These are phyloP conservation scores for Papilio dardanus DNA, from an alignment of 1,140 invertebrate species.

Conservation along the genomic window DNA sequence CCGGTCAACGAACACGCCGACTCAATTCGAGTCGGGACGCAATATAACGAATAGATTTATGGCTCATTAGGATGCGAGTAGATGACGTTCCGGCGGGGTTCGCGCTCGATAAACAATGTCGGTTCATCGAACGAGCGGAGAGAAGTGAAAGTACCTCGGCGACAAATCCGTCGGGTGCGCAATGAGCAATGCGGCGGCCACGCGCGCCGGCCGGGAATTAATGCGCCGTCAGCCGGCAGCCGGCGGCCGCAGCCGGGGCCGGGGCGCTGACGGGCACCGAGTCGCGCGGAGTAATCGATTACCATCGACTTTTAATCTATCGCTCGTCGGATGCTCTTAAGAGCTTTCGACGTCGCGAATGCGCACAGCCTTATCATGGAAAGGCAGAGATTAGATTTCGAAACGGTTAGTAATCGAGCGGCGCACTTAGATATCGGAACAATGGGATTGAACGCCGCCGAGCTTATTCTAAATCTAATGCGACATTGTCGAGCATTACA, in stretches of 20 bases:
- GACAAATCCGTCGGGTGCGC: constrained; percentile 58
- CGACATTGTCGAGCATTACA: constrained; percentile 47
- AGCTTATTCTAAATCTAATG: constrained; percentile 38
- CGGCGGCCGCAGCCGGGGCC: constrained; percentile 32
- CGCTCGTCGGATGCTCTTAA: constrained; percentile 28
- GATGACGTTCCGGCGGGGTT: constrained; percentile 53
- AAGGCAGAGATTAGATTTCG: constrained; percentile 23
- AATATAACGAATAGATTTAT: constrained; percentile 74
- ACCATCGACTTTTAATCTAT: constrained; percentile 34
- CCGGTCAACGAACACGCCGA: constrained; percentile 63
- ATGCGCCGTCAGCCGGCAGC: constrained; percentile 45
- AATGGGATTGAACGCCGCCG: constrained; percentile 43
- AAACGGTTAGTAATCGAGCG: constrained; percentile 11
- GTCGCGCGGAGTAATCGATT: constrained; percentile 23
- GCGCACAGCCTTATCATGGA: constrained; percentile 21
- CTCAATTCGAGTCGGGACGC: constrained; percentile 60
- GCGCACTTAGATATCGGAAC: constrained; percentile 27
- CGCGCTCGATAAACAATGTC: constrained; percentile 51
- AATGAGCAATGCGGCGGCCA: constrained; percentile 5
- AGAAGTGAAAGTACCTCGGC: constrained; percentile 66
- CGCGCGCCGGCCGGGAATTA: constrained; percentile 3
- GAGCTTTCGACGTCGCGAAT: constrained; percentile 23
- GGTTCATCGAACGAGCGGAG: constrained; percentile 62
- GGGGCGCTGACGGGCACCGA: constrained; percentile 5
- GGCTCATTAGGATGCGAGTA: constrained; percentile 68